Evolutionary conservation across 2,888 invertebrate genomes (phyloP).

Genomic region (Frankliniella intonsa): DNA sequence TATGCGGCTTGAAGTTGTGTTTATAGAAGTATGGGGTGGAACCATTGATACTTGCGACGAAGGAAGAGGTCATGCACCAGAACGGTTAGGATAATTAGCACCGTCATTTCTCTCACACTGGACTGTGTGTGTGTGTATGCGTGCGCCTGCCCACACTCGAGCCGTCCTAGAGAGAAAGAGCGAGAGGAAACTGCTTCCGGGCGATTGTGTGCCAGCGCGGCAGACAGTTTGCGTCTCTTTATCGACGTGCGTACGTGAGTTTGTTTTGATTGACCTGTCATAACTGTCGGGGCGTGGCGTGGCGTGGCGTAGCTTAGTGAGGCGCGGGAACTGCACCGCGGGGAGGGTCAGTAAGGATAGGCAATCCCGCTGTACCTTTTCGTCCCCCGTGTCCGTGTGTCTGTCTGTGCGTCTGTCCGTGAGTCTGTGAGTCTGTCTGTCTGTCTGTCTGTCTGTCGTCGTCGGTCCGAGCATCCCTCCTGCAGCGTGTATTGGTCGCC

Average conservation of each 20-base stretch:
- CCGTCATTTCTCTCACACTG: too few relatives aligned
- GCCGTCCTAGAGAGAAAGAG: background rate
- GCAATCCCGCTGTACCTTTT: background rate
- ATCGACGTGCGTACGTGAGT: background rate
- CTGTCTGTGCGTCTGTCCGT: background rate
- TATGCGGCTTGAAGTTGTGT: too few relatives aligned
- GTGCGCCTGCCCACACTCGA: too few relatives aligned
- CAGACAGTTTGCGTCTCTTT: background rate
- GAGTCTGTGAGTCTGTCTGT: background rate
- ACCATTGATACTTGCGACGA: too few relatives aligned
- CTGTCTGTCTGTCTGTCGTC: too few relatives aligned
- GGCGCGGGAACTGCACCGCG: background rate
- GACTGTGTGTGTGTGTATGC: too few relatives aligned
- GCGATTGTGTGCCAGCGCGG: background rate
- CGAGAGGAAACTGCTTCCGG: background rate
- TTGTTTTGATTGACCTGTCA: slow-evolving; percentile 22
- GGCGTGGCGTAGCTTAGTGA: background rate
- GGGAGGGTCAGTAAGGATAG: background rate
- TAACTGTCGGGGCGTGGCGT: background rate
- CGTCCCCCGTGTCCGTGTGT: background rate
- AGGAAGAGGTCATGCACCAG: too few relatives aligned
- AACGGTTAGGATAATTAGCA: too few relatives aligned
- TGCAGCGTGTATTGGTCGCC: background rate
- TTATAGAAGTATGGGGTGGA: too few relatives aligned
- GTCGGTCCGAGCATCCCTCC: too few relatives aligned